These are phyloP conservation scores for Nemoura dubitans DNA, from an alignment of 2,888 invertebrate species.

Conservation along the genomic window DNA sequence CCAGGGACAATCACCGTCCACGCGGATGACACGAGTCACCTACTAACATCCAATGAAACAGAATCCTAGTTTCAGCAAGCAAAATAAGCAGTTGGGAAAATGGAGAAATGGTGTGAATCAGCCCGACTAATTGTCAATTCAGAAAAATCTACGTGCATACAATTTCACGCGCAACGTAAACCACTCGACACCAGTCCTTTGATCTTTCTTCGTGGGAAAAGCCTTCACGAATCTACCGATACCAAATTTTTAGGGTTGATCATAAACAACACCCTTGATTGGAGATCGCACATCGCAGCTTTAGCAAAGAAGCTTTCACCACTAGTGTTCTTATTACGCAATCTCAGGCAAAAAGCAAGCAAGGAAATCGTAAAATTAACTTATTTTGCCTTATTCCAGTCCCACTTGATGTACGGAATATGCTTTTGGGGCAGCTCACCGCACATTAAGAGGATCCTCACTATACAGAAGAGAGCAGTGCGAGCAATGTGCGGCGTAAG, in stretches of 20 bases:
- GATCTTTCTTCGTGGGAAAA: neutral
- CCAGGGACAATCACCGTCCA: neutral
- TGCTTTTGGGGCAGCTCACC: no score
- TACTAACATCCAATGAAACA: neutral
- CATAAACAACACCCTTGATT: neutral
- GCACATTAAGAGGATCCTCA: no score
- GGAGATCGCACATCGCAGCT: neutral
- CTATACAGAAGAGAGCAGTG: no score
- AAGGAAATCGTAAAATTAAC: neutral
- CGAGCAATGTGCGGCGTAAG: no score
- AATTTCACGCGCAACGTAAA: neutral
- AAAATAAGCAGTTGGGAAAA: neutral
- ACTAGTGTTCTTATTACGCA: neutral
- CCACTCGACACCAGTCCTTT: neutral
- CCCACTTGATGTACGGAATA: no score
- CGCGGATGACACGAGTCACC: constrained; percentile 7
- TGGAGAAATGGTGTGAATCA: neutral
- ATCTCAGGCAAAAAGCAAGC: neutral
- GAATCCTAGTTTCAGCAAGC: neutral
- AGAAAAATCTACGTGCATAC: neutral
- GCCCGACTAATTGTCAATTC: neutral
- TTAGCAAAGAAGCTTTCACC: neutral
- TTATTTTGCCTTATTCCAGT: neutral
- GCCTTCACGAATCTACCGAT: neutral
- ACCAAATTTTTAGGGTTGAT: neutral